Conservation (phyloP, 2,113 vertebrate genomes). For the Illadopsis cleaveri region DNA sequence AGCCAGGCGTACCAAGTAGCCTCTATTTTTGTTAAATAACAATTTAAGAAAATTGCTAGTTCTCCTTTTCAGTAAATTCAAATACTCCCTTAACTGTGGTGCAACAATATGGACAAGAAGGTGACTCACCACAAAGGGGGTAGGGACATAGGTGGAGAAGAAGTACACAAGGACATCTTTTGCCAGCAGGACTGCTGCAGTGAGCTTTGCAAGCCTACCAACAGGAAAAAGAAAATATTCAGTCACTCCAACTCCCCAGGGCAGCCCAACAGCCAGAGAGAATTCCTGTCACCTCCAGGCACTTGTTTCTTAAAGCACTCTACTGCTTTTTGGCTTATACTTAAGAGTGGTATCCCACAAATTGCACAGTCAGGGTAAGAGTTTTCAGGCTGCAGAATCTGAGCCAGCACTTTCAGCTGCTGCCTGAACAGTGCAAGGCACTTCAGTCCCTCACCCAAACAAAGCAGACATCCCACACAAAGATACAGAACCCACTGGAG, state of each 20-base stretch:
- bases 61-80: not conserved
- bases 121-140: conserved; percentile 92
- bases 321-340: not conserved
- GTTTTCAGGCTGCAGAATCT: not conserved
- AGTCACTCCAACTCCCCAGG: not conserved
- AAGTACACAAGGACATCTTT: conserved; percentile 86
- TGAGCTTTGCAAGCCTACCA: conserved; percentile 85
- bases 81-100: not conserved
- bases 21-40: not conserved
- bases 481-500: not conserved
- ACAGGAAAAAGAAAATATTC: not conserved
- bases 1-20: not conserved
- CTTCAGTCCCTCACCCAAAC: not conserved
- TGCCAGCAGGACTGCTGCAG: conserved; percentile 88
- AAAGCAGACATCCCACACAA: not conserved
- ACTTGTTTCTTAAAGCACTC: not conserved
- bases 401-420: not conserved
- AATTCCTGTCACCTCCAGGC: not conserved
- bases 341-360: fast-evolving
- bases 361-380: too few relatives aligned
- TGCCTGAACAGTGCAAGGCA: not conserved
- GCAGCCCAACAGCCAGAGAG: not conserved
- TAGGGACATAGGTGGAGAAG: conserved; percentile 91
- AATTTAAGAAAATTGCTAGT: not conserved
- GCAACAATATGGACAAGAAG: not conserved